These are phyloP conservation scores for Upupa epops DNA, from an alignment of 2,113 vertebrate species.

Conservation along the genomic window DNA sequence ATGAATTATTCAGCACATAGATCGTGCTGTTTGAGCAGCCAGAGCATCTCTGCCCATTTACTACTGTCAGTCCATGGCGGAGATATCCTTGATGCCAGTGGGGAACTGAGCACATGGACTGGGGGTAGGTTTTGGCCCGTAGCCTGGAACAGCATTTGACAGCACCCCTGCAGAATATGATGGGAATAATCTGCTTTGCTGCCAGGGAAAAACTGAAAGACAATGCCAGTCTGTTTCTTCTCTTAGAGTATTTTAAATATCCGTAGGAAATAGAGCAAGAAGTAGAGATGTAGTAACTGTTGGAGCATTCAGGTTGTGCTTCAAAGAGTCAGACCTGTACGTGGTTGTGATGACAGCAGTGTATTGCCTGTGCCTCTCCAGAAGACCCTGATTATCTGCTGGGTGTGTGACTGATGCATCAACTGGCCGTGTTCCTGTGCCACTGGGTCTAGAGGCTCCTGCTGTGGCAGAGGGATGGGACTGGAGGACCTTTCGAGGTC, in stretches of 20 bases:
- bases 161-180: conserved; percentile 51
- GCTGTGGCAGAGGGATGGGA: no score
- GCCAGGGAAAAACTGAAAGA: neutral
- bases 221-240: neutral
- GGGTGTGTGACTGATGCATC: no score
- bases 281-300: neutral
- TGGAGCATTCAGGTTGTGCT: neutral
- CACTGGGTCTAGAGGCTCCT: no score
- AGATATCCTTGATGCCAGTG: conserved; percentile 46
- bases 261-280: neutral
- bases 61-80: conserved; percentile 27
- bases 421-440: no score
- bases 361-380: neutral
- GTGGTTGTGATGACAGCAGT: neutral
- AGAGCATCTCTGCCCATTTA: conserved; percentile 59
- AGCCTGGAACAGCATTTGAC: conserved; percentile 58
- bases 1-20: conserved; percentile 69
- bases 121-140: conserved; percentile 57
- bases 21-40: conserved; percentile 47
- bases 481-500: no score
- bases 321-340: neutral
- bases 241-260: neutral
- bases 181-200: conserved; percentile 41
- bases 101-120: conserved; percentile 50
- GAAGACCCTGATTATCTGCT: neutral